phyloP scores from a whole-genome alignment of 2,888 invertebrate genomes.

The Formica aserva region DNA sequence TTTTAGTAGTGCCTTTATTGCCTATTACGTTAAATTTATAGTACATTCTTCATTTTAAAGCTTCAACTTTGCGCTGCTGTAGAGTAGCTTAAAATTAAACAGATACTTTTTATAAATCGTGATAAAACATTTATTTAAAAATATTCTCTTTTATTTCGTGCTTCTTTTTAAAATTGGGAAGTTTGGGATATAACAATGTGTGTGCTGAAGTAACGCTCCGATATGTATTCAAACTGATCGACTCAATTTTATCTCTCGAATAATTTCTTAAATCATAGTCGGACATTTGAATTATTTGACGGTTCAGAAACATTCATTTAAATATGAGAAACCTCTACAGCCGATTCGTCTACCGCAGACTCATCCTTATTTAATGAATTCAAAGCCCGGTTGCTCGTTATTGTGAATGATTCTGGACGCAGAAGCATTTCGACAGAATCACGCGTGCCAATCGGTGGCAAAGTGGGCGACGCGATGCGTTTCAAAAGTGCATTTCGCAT shows the following conservation, averaged over 20 bases:
- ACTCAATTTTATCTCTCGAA: background rate
- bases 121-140: conserved; percentile 3
- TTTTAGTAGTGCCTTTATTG: conserved; percentile 31
- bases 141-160: background rate
- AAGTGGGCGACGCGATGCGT: conserved; percentile 13
- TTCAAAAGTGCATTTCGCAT: conserved; percentile 32
- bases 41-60: conserved; percentile 37
- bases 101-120: background rate
- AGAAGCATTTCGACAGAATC: background rate
- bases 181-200: background rate
- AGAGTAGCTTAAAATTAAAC: conserved; percentile 1
- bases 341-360: conserved; percentile 35
- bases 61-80: background rate
- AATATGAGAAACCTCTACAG: background rate
- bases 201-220: background rate
- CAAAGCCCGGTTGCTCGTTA: background rate
- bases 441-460: conserved; percentile 7
- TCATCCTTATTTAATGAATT: conserved; percentile 30
- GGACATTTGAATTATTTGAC: background rate
- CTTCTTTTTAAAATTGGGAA: background rate
- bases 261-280: conserved; percentile 7
- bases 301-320: conserved; percentile 1
- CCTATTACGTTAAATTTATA: conserved; percentile 48
- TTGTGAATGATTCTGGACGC: conserved; percentile 27
- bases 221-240: background rate